phyloP scores from a whole-genome alignment of 2,888 invertebrate species.

The Plebejus melissa region DNA sequence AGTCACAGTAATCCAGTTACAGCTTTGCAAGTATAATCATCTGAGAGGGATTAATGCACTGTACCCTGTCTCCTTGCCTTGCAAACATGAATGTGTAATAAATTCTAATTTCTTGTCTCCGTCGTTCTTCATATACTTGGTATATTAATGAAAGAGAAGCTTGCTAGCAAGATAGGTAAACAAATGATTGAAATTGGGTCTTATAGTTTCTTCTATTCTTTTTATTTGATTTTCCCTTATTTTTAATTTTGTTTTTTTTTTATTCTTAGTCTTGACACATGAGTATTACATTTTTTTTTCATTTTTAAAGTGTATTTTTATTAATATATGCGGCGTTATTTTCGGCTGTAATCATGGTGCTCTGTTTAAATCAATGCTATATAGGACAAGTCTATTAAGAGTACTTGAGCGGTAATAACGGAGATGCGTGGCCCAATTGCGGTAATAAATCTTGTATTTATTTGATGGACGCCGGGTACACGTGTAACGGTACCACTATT shows the following conservation, averaged over 20 bases:
- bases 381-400: slow-evolving; percentile 60
- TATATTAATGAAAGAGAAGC: too few relatives aligned
- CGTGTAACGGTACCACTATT: slow-evolving; percentile 11
- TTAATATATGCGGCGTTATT: neutral
- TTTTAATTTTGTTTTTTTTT: too few relatives aligned
- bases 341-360: neutral
- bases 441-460: slow-evolving; percentile 43
- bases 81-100: neutral
- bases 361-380: slow-evolving; percentile 45
- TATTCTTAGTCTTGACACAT: too few relatives aligned
- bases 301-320: too few relatives aligned
- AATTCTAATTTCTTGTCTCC: neutral
- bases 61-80: neutral
- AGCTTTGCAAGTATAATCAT: neutral
- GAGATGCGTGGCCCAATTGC: slow-evolving; percentile 38
- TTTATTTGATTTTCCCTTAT: too few relatives aligned
- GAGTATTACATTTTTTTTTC: too few relatives aligned
- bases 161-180: too few relatives aligned
- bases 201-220: too few relatives aligned
- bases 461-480: slow-evolving; percentile 32
- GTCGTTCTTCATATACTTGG: neutral
- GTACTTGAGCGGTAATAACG: slow-evolving; percentile 49
- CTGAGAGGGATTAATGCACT: neutral
- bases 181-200: too few relatives aligned
- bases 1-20: neutral